Evolutionary conservation across 2,113 vertebrate species (phyloP).

Genomic region (Corynorhinus townsendii): DNA sequence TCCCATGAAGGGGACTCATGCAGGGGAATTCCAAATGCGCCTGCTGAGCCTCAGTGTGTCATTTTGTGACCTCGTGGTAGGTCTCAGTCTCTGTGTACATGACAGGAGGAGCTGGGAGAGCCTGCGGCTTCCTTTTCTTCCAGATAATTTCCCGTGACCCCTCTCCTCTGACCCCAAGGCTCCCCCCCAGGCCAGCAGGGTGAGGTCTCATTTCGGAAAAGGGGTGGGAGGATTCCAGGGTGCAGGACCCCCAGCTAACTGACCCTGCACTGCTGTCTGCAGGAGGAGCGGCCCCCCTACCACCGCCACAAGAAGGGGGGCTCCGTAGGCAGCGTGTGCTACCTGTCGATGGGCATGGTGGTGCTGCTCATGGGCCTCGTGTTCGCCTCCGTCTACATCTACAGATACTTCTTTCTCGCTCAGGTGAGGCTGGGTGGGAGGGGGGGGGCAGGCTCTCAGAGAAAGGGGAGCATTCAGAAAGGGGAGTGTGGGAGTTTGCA

Average conservation of each 20-base stretch:
- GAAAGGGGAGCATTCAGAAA: no score
- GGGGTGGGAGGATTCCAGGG: neutral
- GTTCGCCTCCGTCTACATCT: conserved; percentile 93
- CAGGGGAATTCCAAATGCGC: neutral
- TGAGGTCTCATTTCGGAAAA: neutral
- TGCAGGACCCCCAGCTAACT: neutral
- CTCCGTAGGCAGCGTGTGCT: conserved; percentile 88
- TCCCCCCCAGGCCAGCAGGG: neutral
- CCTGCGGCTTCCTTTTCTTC: neutral
- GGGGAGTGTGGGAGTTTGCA: no score
- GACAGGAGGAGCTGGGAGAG: neutral
- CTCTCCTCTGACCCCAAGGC: neutral
- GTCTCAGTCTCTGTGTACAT: neutral
- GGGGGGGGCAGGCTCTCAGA: neutral
- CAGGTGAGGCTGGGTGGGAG: conserved; percentile 80
- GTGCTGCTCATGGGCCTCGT: conserved; percentile 91
- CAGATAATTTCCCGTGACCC: neutral
- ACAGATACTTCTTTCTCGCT: conserved; percentile 92
- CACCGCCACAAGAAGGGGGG: conserved; percentile 76
- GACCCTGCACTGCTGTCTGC: neutral
- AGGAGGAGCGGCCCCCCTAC: conserved; percentile 82
- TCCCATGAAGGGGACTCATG: neutral
- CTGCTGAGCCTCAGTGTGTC: neutral
- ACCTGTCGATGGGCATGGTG: conserved; percentile 88
- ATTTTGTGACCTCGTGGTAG: neutral